Conservation (phyloP, 2,113 vertebrate species). For the Odontesthes bonariensis region DNA sequence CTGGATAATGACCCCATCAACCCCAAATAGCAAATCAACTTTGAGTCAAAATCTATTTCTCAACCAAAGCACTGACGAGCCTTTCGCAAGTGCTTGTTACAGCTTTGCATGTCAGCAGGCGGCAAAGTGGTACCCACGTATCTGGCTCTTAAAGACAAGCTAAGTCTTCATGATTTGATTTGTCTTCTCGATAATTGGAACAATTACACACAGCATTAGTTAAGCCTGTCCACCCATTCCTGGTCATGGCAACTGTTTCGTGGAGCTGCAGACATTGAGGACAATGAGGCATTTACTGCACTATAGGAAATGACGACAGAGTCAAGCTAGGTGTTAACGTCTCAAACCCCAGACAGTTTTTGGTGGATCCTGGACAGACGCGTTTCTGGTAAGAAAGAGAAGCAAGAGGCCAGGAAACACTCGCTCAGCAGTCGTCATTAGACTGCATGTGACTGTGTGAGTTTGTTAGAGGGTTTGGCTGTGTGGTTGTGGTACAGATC, state of each 20-base stretch:
- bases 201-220: slow-evolving; percentile 47
- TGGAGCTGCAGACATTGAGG: slow-evolving; percentile 13
- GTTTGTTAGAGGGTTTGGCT: slow-evolving; percentile 31
- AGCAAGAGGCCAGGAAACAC: slow-evolving; percentile 67
- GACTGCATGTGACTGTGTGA: slow-evolving; percentile 27
- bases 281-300: slow-evolving; percentile 7
- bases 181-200: slow-evolving; percentile 51
- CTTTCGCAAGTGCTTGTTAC: slow-evolving; percentile 48
- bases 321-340: slow-evolving; percentile 41
- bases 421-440: slow-evolving; percentile 54
- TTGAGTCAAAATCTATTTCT: slow-evolving; percentile 45
- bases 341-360: slow-evolving; percentile 57
- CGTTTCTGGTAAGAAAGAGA: slow-evolving; percentile 54
- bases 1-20: slow-evolving; percentile 49
- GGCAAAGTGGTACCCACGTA: slow-evolving; percentile 18
- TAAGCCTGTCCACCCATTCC: slow-evolving; percentile 45
- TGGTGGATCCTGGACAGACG: slow-evolving; percentile 57
- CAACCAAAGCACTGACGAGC: background rate
- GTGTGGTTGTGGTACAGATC: slow-evolving; percentile 54
- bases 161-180: slow-evolving; percentile 40
- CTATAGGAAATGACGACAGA: slow-evolving; percentile 42
- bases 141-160: slow-evolving; percentile 12
- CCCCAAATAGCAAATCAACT: slow-evolving; percentile 39
- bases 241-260: slow-evolving; percentile 33
- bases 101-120: slow-evolving; percentile 18